Evolutionary conservation across 2,888 invertebrate species (phyloP), one percentile per base, ranked within the genome.

Genomic region (Scaptomyza tumidula): DNA sequence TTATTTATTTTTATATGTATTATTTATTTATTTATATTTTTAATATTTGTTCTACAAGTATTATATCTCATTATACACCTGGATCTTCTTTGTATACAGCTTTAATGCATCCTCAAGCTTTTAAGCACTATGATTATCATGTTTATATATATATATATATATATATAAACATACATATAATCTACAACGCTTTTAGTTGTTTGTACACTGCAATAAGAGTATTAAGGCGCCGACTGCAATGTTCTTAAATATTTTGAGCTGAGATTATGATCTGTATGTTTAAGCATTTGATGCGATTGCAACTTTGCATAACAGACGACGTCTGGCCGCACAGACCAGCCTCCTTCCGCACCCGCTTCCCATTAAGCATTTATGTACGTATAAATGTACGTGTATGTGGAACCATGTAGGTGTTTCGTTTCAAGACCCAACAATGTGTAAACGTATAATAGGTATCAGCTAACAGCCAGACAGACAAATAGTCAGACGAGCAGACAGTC

Each of bases 271-370:
- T 83, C 70, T 68, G 60, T 54, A 48, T 66, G 58, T 63, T 58
- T 54, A 45, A 52, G 64, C 74, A 86, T 84, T 81, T 87, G 83
- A 82, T 86, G 84, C 86, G 84, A 71, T 76, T 83, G 88, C 86
- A 83, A 83, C 68, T 83, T 88, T 83, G 86, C 83, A 88, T 88
- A 83, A 80, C 86, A 83, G 80, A 61, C 86, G 59, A 45, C 63
- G 88, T 83, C 88, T 76, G 74, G 60, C 39, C 48, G 46, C 65
- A 16, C 58, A 43, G 41, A 45, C 37, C 43, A 55, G 29, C 33
- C 46, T n/a, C 19, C 50, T 35, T 55, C 35, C 48, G 19, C 57
- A 37, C 37, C 16, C 41, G 41, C 37, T 59, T 37, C 19, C 41
- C 24, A 9, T 6, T 19, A 1, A 44, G 13, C 48, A 44, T 2